These are phyloP conservation scores for Porites cylindrica DNA, from an alignment of 92 coral and sea anemone species.

Conservation along the genomic window DNA sequence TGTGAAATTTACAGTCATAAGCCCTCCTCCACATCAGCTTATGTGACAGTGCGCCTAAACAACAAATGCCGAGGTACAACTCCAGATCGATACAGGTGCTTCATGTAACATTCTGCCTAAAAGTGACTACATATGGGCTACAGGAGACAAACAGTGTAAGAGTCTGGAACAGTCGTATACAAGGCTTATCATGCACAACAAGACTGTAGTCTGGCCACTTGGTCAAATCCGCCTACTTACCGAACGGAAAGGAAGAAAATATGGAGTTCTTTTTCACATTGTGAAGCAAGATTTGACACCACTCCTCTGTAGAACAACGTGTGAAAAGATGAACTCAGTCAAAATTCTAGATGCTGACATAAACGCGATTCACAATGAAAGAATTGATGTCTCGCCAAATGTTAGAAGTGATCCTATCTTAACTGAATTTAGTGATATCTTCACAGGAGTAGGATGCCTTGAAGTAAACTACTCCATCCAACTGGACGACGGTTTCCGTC, in stretches of 20 bases:
- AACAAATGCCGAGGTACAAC: no score
- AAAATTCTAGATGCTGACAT: not conserved
- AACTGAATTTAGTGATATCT: not conserved
- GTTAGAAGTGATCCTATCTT: not conserved
- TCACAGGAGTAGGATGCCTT: not conserved
- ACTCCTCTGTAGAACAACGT: slow-evolving; percentile 8
- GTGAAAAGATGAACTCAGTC: slow-evolving; percentile 19
- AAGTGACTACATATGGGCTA: slow-evolving; percentile 7
- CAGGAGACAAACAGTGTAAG: slow-evolving; percentile 29
- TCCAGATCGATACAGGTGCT: not conserved
- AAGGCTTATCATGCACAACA: slow-evolving; percentile 43
- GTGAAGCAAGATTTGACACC: slow-evolving; percentile 33
- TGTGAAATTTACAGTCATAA: slow-evolving; percentile 45
- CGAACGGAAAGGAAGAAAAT: slow-evolving; percentile 29
- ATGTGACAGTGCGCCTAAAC: no score
- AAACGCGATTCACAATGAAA: not conserved
- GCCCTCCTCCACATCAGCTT: slow-evolving; percentile 27
- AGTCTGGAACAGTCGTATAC: slow-evolving; percentile 35
- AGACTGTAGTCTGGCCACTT: not conserved
- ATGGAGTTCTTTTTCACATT: slow-evolving; percentile 12
- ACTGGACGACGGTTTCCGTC: not conserved
- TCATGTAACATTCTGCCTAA: slow-evolving; percentile 44
- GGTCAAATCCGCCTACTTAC: slow-evolving; percentile 26
- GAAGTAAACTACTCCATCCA: no score
- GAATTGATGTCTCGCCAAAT: not conserved